These are phyloP conservation scores for Astatoreochromis straeleni DNA, from an alignment of 2,113 vertebrate genomes.

Conservation along the genomic window DNA sequence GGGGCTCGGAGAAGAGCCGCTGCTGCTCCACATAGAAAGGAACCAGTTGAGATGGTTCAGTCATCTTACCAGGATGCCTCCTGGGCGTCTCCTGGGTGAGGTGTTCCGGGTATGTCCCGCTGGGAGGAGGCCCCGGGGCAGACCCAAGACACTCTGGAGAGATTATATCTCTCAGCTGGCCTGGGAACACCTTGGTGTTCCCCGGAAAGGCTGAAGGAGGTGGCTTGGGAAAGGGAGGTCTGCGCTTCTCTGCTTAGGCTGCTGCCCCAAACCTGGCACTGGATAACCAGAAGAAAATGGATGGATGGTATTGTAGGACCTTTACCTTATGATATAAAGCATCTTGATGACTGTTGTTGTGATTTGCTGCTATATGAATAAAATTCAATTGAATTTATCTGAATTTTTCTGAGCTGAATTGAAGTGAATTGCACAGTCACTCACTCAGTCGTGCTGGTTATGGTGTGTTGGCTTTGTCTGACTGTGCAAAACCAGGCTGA, in stretches of 20 bases:
- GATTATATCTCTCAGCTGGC: neutral
- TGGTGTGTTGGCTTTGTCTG: neutral
- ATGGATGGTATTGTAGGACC: neutral
- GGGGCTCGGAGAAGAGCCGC: neutral
- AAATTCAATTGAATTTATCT: neutral
- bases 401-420: neutral
- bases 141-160: neutral
- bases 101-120: neutral
- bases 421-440: neutral
- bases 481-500: neutral
- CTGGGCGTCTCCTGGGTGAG: neutral
- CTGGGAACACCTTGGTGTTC: neutral
- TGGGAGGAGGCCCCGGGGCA: neutral
- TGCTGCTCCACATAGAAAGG: neutral
- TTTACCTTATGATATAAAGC: neutral
- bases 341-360: neutral
- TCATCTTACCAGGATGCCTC: neutral
- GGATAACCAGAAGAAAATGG: neutral
- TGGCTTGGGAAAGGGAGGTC: neutral
- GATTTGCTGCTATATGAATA: neutral
- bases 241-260: neutral
- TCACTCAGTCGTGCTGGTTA: neutral
- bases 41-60: neutral
- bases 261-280: neutral
- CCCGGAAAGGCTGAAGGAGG: neutral